These are phyloP conservation scores for Lasioglossum zephyrum DNA, from an alignment of 2,888 invertebrate genomes.

Conservation along the genomic window DNA sequence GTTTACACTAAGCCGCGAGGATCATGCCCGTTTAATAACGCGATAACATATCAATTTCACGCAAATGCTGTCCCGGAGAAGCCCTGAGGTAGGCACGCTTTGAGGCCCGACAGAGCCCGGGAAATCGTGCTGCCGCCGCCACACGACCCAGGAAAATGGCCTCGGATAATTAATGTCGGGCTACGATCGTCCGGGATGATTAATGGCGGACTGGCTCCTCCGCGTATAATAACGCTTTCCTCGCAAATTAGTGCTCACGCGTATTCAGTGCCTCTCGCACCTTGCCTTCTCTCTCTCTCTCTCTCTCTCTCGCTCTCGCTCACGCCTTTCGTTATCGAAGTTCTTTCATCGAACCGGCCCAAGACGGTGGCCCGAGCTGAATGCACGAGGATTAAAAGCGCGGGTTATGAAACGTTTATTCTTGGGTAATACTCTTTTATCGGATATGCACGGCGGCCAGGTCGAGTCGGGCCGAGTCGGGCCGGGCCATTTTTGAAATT, in stretches of 20 bases:
- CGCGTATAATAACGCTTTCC: slow-evolving; percentile 78
- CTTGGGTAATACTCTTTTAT: slow-evolving; percentile 35
- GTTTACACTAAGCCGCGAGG: slow-evolving; percentile 74
- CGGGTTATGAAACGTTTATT: slow-evolving; percentile 38
- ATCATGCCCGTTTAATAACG: slow-evolving; percentile 78
- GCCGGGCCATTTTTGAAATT: slow-evolving; percentile 19
- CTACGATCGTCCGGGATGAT: slow-evolving; percentile 79
- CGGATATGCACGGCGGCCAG: neutral
- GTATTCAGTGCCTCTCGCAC: slow-evolving; percentile 60
- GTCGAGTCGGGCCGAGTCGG: slow-evolving; percentile 1
- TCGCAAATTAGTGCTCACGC: slow-evolving; percentile 79
- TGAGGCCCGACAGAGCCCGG: slow-evolving; percentile 68
- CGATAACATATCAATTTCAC: slow-evolving; percentile 82
- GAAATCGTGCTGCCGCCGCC: slow-evolving; percentile 70
- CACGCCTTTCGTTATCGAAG: slow-evolving; percentile 60
- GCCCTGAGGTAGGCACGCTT: slow-evolving; percentile 73
- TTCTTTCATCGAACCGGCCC: slow-evolving; percentile 56
- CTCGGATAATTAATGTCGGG: slow-evolving; percentile 81
- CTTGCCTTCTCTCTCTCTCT: slow-evolving; percentile 36
- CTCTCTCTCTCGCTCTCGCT: slow-evolving; percentile 18
- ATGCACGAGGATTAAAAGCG: slow-evolving; percentile 34
- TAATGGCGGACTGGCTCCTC: slow-evolving; percentile 76
- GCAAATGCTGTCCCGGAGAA: slow-evolving; percentile 75
- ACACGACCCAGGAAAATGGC: slow-evolving; percentile 79
- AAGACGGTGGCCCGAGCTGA: slow-evolving; percentile 31